phyloP scores from a whole-genome alignment of 2,888 invertebrate genomes.

The Cryptocephalus moraei region DNA sequence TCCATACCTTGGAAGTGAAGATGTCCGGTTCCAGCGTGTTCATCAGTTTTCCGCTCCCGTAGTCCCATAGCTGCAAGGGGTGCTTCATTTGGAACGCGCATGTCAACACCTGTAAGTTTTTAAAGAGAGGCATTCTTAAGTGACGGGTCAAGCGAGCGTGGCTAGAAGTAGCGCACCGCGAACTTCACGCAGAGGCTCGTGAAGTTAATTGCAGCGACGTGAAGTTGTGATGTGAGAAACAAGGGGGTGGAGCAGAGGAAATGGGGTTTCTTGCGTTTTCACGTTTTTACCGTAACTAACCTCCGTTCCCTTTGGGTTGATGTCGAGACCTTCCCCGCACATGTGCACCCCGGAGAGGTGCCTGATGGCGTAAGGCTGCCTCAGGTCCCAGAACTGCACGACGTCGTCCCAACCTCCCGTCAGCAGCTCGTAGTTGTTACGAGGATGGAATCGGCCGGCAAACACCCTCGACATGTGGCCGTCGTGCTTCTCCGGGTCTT shows the following conservation, averaged over 20 bases:
- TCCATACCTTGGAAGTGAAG: conserved; percentile 24
- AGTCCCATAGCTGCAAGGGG: conserved; percentile 55
- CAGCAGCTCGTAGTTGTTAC: conserved; percentile 52
- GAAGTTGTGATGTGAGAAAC: no score
- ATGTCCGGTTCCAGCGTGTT: conserved; percentile 48
- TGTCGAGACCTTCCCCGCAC: conserved; percentile 57
- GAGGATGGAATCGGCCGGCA: conserved; percentile 54
- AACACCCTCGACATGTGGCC: conserved; percentile 57
- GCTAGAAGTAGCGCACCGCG: no score
- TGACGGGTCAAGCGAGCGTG: no score
- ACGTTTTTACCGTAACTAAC: no score
- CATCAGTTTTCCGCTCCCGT: conserved; percentile 52
- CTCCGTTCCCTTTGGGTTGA: conserved; percentile 51
- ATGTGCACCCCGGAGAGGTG: conserved; percentile 51
- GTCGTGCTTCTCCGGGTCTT: conserved; percentile 37
- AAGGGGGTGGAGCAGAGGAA: no score
- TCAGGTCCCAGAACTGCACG: conserved; percentile 58
- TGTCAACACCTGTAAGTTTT: conserved; percentile 33
- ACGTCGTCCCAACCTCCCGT: conserved; percentile 60
- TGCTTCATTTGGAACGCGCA: conserved; percentile 55
- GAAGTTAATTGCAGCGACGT: no score
- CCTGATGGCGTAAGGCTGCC: conserved; percentile 50
- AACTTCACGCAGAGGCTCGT: no score
- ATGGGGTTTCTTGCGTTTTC: no score
- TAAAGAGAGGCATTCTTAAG: no score